Evolutionary conservation across 2,113 vertebrate species (phyloP), one percentile per base, ranked within the genome.

Genomic region (Arenaria interpres): DNA sequence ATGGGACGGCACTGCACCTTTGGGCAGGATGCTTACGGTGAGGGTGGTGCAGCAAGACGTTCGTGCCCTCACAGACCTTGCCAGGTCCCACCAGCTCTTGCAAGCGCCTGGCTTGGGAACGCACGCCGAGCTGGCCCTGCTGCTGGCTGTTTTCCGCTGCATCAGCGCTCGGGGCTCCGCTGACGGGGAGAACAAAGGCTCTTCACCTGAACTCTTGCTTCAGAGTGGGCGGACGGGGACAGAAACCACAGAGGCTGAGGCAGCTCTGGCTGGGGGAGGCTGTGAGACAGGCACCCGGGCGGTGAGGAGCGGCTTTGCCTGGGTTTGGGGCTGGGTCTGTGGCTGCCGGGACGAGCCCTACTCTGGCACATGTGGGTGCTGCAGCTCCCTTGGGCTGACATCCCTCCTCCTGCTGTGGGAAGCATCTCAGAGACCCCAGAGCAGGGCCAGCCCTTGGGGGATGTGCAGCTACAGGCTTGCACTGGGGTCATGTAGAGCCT

Each of bases 111-210:
- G 32, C 14, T 27, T 32, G 72, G 48, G 24, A 64, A 32, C 2
- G 2, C 27, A 10, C 1, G 2, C 9, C 1, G 4, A 35, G 66
- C 53, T 18, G 39, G 25, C 35, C 16, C 7, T 0, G 32, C 24
- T 33, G 59, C 79, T 0, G 9, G 59, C 30, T 73, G 10, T 56
- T 74, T 93, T 68, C 80, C 5, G 5, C 60, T 63, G 74, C 54
- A 15, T 69, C 80, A 85, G 68, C 86, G 57, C 53, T 21, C 1
- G 1, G 22, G 25, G n/a, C n/a, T 54, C 48, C 0, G 30, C 67
- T 54, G 7, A 1, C 1, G 25, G 28, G 54, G 25, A 56, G 23
- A 30, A 25, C 3, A 3, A 41, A 41, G 51, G 72, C 0, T 3
- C 46, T 68, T 85, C 35, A 30, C 54, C 68, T 27, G 35, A 62